These are phyloP conservation scores for Bicyclus anynana DNA, from an alignment of 1,140 invertebrate species.

Conservation along the genomic window DNA sequence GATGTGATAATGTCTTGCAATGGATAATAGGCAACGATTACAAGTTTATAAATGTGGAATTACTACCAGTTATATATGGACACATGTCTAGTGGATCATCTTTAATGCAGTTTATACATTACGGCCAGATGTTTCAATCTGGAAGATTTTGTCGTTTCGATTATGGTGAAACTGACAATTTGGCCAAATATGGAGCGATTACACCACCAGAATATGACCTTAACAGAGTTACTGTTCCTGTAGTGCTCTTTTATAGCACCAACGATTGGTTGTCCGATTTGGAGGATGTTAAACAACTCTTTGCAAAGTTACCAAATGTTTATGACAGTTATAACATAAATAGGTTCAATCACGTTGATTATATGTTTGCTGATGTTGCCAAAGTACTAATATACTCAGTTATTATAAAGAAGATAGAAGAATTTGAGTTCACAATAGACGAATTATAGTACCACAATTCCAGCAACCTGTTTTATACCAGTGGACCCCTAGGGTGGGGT, in stretches of 20 bases:
- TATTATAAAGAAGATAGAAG: conserved; percentile 58
- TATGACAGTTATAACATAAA: conserved; percentile 63
- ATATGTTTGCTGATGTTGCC: conserved; percentile 79
- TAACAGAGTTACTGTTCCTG: conserved; percentile 79
- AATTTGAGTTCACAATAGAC: conserved; percentile 6
- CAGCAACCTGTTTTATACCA: too few relatives aligned
- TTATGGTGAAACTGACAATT: conserved; percentile 66
- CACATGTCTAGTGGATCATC: conserved; percentile 90
- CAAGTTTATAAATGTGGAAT: conserved; percentile 70
- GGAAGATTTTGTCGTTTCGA: conserved; percentile 71
- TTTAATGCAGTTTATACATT: conserved; percentile 87
- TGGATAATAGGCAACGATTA: conserved; percentile 74
- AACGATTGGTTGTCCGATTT: conserved; percentile 81
- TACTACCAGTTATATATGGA: conserved; percentile 84
- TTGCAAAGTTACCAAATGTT: conserved; percentile 66
- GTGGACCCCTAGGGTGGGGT: too few relatives aligned
- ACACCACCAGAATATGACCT: conserved; percentile 82
- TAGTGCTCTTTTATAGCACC: conserved; percentile 81
- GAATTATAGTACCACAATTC: neutral
- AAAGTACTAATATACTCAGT: conserved; percentile 77
- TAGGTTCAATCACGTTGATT: conserved; percentile 85
- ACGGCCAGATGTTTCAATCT: conserved; percentile 79
- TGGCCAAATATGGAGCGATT: conserved; percentile 63
- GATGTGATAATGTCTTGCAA: conserved; percentile 79
- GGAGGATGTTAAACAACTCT: conserved; percentile 79